Evolutionary conservation across 2,113 vertebrate species (phyloP).

Genomic region (Rhombomys opimus): DNA sequence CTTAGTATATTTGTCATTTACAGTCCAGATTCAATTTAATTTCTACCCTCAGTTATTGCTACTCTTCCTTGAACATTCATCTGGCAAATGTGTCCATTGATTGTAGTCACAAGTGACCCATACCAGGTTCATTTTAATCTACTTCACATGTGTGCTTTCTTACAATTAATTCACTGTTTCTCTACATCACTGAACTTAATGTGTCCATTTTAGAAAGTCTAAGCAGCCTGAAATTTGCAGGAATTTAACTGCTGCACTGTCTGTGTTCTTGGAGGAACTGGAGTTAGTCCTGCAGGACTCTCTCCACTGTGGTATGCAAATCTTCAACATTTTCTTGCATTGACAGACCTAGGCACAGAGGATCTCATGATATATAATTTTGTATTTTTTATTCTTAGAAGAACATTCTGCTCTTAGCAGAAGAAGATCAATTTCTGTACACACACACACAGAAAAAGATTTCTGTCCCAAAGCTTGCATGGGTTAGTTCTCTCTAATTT

Average conservation of each 20-base stretch:
- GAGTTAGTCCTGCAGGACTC: not conserved
- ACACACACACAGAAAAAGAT: not conserved
- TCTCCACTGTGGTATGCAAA: not conserved
- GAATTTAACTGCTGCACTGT: not conserved
- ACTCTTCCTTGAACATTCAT: not conserved
- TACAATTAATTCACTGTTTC: not conserved
- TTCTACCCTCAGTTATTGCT: not conserved
- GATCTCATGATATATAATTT: not conserved
- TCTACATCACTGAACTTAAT: not conserved
- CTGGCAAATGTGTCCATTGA: rapidly evolving
- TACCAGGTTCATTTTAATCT: rapidly evolving
- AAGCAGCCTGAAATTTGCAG: not conserved
- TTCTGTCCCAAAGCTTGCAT: conserved; percentile 10
- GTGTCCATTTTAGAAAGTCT: not conserved
- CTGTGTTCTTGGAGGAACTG: not conserved
- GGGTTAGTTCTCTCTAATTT: conserved; percentile 25
- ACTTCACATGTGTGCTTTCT: not conserved
- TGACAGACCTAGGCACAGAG: not conserved
- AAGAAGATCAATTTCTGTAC: not conserved
- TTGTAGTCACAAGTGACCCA: not conserved
- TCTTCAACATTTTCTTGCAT: not conserved
- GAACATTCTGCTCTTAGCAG: not conserved
- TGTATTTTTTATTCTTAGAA: not conserved
- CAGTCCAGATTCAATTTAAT: not conserved
- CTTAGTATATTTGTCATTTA: not conserved